Conservation (phyloP, 92 coral and sea anemone species). For the Palythoa grandis region DNA sequence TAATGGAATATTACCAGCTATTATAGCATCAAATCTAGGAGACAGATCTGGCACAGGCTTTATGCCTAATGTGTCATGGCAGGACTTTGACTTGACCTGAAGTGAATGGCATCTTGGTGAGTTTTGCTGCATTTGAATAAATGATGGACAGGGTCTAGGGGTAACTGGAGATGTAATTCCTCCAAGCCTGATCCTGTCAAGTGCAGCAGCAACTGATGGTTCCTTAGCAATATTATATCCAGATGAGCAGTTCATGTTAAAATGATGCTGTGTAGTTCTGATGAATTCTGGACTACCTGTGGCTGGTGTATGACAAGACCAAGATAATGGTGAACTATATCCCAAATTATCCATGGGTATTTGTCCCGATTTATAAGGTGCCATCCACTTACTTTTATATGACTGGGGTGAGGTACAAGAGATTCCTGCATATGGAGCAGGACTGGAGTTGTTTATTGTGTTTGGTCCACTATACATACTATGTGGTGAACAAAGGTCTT, state of each 20-base stretch:
- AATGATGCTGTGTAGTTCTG: neutral
- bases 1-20: neutral
- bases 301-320: neutral
- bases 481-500: neutral
- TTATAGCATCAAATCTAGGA: conserved; percentile 8
- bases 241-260: neutral
- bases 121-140: neutral
- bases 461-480: neutral
- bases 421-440: neutral
- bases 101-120: neutral
- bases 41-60: conserved; percentile 36
- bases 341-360: neutral
- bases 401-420: neutral
- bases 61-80: neutral
- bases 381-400: neutral
- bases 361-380: neutral
- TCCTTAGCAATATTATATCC: conserved; percentile 25
- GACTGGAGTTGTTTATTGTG: neutral
- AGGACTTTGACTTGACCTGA: neutral
- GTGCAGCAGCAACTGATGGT: conserved; percentile 35
- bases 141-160: neutral
- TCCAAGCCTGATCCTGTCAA: conserved; percentile 21
- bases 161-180: neutral
- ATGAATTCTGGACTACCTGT: neutral
- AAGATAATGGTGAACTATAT: conserved; percentile 1